Base-by-base conservation (phyloP, 2,888 invertebrate species). In the Carterocephalus palaemon region DNA sequence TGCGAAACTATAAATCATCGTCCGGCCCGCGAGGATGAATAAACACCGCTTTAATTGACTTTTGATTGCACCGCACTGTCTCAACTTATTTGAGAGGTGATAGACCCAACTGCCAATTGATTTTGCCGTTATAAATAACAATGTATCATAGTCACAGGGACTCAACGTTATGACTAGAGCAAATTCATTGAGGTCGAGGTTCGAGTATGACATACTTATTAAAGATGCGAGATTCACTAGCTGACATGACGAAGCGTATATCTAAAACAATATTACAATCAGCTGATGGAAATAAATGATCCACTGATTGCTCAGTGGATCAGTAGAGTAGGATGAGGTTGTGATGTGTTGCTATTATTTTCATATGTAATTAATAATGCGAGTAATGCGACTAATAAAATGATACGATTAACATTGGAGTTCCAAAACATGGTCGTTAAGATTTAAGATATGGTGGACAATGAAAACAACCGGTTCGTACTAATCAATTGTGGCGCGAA, bases 1-100 rank as follows among this genome's bases (percentile, higher is more conserved):
- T 83, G 84, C 77, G 85, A 83, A 77, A 78, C 82, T 80, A 86
- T 86, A 84, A 84, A 86, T 85, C 86, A 86, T 85, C 73, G 60
- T 66, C 63, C 53, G 64, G 58, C 63, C 51, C 55, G 60, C 64
- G 62, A 63, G 71, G 73, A 80, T 78, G 76, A 81, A 81, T 78
- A 82, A 83, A 83, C 77, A 80, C 71, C 70, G 67, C 70, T 83
- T 76, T 86, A 84, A 86, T 85, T 83, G 80, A 80, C 79, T 86
- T 81, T 79, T 75, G 75, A 81, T 80, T 79, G 75, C 67, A 69
- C 64, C 64, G 50, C 59, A 57, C 68, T 76, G 77, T 79, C 75
- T 75, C 71, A 71, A 72, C 69, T 72, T 75, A 70, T 71, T 73
- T 70, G 70, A 69, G 65, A 69, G 66, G 63, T 59, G 59, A 55